Percentiles rank a stretch among this genome's conserved stretches.
These are phyloP conservation scores for Helicoverpa armigera DNA, from an alignment of 1,140 invertebrate species.

Conservation along the genomic window DNA sequence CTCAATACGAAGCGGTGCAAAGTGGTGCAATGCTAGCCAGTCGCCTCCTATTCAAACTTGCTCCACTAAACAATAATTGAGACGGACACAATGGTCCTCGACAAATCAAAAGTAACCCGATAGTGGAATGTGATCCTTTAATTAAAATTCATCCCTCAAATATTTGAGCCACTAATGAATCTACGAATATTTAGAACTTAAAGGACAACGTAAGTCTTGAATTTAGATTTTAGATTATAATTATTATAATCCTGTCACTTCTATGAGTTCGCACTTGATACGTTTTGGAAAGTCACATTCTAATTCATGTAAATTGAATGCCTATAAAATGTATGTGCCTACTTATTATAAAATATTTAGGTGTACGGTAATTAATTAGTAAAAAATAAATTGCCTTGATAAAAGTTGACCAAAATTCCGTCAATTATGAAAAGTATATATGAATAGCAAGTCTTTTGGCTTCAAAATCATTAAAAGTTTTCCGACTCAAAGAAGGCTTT, in stretches of 20 bases:
- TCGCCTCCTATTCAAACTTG: slow-evolving; percentile 16
- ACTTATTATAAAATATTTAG: neutral
- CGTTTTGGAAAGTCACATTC: neutral
- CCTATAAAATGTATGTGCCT: too few relatives aligned
- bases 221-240: neutral
- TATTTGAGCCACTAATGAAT: slow-evolving; percentile 30
- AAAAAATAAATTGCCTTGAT: slow-evolving; percentile 29
- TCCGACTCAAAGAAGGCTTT: slow-evolving; percentile 51
- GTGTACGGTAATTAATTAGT: slow-evolving; percentile 22
- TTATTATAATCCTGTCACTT: too few relatives aligned
- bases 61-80: slow-evolving; percentile 13
- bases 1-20: slow-evolving; percentile 19
- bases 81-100: slow-evolving; percentile 7
- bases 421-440: slow-evolving; percentile 37
- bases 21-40: slow-evolving; percentile 40
- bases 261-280: neutral
- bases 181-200: slow-evolving; percentile 8
- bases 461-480: slow-evolving; percentile 60
- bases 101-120: slow-evolving; percentile 1
- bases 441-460: slow-evolving; percentile 35
- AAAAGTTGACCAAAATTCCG: slow-evolving; percentile 40
- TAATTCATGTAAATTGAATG: neutral
- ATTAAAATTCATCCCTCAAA: slow-evolving; percentile 22
- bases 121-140: slow-evolving; percentile 3
- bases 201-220: slow-evolving; percentile 19